Evolutionary conservation across 2,113 vertebrate genomes (phyloP).

Genomic region (Phrynosoma platyrhinos): DNA sequence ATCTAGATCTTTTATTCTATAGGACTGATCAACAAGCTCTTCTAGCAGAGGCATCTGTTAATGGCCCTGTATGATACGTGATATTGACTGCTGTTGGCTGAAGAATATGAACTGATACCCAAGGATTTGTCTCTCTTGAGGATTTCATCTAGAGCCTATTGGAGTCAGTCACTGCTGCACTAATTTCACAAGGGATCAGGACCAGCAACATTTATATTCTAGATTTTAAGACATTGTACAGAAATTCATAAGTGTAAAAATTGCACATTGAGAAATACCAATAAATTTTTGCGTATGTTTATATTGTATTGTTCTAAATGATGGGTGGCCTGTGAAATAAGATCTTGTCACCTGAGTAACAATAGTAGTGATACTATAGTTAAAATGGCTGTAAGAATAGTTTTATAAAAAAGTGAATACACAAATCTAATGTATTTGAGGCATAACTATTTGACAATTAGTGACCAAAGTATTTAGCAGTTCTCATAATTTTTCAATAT

Average conservation of each 20-base stretch:
- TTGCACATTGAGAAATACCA: slow-evolving; percentile 90
- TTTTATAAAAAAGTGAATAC: slow-evolving; percentile 98
- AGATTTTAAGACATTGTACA: slow-evolving; percentile 93
- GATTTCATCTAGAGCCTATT: slow-evolving; percentile 76
- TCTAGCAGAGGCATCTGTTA: slow-evolving; percentile 84
- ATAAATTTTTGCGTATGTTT: slow-evolving; percentile 94
- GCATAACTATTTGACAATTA: slow-evolving; percentile 85
- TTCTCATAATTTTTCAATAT: slow-evolving; percentile 83
- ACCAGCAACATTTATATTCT: slow-evolving; percentile 94
- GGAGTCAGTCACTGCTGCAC: slow-evolving; percentile 82
- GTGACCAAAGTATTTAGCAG: slow-evolving; percentile 89
- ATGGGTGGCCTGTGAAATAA: slow-evolving; percentile 89
- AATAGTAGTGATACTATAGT: slow-evolving; percentile 95
- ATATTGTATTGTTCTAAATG: slow-evolving; percentile 95
- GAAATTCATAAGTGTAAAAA: slow-evolving; percentile 87
- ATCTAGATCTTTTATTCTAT: slow-evolving; percentile 14
- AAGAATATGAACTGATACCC: slow-evolving; percentile 78
- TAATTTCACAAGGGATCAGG: slow-evolving; percentile 90
- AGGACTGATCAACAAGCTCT: slow-evolving; percentile 84
- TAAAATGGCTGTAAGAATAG: slow-evolving; percentile 98
- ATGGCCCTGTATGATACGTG: slow-evolving; percentile 91
- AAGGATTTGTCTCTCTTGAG: slow-evolving; percentile 75
- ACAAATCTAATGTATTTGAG: slow-evolving; percentile 89
- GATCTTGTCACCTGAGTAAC: slow-evolving; percentile 90
- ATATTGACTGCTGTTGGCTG: slow-evolving; percentile 71